Evolutionary conservation across 2,888 invertebrate genomes (phyloP), one percentile per base, ranked within the genome.

Genomic region (Volucella zonaria): DNA sequence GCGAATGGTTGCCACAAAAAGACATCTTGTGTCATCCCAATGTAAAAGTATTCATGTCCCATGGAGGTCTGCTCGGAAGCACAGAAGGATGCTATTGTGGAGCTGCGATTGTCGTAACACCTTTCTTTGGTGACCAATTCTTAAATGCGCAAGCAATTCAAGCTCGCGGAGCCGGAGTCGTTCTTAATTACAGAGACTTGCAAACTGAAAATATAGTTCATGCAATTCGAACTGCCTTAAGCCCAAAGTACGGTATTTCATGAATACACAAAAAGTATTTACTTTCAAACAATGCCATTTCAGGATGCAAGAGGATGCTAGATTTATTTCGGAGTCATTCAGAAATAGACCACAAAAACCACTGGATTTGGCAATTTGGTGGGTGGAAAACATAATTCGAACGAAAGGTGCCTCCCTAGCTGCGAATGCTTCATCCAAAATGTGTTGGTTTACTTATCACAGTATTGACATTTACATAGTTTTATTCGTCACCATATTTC

Each of bases 21-120:
- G 95, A 95, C 88, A 92, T 96, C 73, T 90, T 96, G 51, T 94
- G 95, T 94, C 95, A 96, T 89, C 94, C 94, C 0, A 95, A 94
- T 81, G 93, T 95, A 0, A 91, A 93, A 74, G 94, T 93, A 0
- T 95, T 95, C 89, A 92, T 96, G 58, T 94, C 94, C 0, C 96
- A 96, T 89, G 95, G 95, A 0, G 96, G 96, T 1, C 93, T 95
- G 89, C 92, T 95, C 73, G 95, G 95, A 62, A 90, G 94, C 8
- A 93, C 94, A 0, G 96, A 95, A 88, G 93, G 94, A 0, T 93
- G 93, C 1, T 92, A 93, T 87, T 93, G 93, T 82, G 95, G 94
- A 0, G 93, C 95, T 3, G 95, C 95, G 0, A 92, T 95, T 88
- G 88, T 95, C n/a, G 91, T 94, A 6, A 93, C 95, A 45, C 95